Base-by-base conservation (phyloP, 1,140 invertebrate species). In the Sipha flava region DNA sequence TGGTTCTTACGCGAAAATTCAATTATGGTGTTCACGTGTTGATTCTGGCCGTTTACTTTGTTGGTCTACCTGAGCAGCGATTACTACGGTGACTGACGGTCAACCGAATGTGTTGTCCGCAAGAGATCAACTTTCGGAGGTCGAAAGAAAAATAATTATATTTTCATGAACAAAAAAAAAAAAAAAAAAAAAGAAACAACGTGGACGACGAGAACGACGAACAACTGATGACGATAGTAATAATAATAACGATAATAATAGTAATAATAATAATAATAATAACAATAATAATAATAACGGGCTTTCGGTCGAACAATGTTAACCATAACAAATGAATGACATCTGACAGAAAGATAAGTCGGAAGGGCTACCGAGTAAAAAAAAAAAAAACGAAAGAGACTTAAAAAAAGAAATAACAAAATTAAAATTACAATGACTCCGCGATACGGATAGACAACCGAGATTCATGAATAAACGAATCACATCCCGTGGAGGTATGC, bases 211-310 rank as follows among this genome's bases (percentile, higher is more conserved):
- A 31, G 66, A 70, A 70, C 47, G 29, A 70, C 14, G 66, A 77
- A 77, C 73, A 43, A 77, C 47, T 23, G 21, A 45, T 14, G 40
- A 45, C 21, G 64, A 45, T 23, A 6, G 37, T 10, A 10, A 40
- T 10, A 14, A 57, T 21, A 34, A 54, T 9, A 31, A 75, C 4
- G 12, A 54, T 37, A 12, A 73, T 34, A 12, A 72, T 45, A 23
- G 47, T 23, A 40, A 47, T 29, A n/a, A 64, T 43, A 9, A 66
- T 79, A 66, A 79, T 47, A 40, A 43, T 79, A 79, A 79, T 79
- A 85, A 81, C 80, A 85, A 85, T n/a, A 66, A 82, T 85, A 85
- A 83, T 84, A 85, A 84, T 85, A 83, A 81, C 82, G 81, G 81
- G 83, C 83, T 10, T 73, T 49, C 29, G 31, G 70, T 43, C 31